These are phyloP conservation scores for Thalassoma bifasciatum DNA, from an alignment of 2,113 vertebrate genomes.

Conservation along the genomic window DNA sequence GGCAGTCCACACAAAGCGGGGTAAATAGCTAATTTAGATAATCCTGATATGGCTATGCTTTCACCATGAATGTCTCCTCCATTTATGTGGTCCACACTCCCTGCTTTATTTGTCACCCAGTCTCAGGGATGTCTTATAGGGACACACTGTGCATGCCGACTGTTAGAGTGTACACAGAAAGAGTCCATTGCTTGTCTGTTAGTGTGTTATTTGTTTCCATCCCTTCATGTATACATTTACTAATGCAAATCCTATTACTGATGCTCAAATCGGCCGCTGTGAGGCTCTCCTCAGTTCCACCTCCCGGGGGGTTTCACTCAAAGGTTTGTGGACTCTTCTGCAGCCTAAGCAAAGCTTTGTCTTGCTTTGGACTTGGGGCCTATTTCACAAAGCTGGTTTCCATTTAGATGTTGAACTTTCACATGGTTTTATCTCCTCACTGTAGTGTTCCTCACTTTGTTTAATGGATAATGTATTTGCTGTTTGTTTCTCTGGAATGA, in stretches of 20 bases:
- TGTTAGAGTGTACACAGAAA: conserved; percentile 46
- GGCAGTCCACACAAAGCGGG: conserved; percentile 95
- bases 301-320: conserved; percentile 58
- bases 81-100: conserved; percentile 58
- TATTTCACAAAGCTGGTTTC: conserved; percentile 79
- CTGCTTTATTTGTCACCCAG: conserved; percentile 46
- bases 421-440: conserved; percentile 66
- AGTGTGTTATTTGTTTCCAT: conserved; percentile 67
- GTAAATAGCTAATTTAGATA: conserved; percentile 87
- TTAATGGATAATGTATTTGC: conserved; percentile 10
- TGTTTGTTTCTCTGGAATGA: conserved; percentile 38
- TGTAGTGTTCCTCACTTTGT: conserved; percentile 26
- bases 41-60: conserved; percentile 80
- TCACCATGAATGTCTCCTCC: conserved; percentile 77
- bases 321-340: conserved; percentile 58
- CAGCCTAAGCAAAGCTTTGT: conserved; percentile 76
- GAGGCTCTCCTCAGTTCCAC: conserved; percentile 48
- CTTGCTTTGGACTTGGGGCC: conserved; percentile 72
- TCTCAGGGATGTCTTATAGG: conserved; percentile 58
- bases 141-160: conserved; percentile 78
- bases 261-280: conserved; percentile 42
- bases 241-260: conserved; percentile 69
- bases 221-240: conserved; percentile 69
- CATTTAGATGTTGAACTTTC: conserved; percentile 73
- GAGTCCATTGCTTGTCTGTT: conserved; percentile 61